A percentile compares a stretch with the other conserved stretches of the same genome.
phyloP scores from a whole-genome alignment of 1,140 invertebrate genomes.

The Meloidogyne hapla region DNA sequence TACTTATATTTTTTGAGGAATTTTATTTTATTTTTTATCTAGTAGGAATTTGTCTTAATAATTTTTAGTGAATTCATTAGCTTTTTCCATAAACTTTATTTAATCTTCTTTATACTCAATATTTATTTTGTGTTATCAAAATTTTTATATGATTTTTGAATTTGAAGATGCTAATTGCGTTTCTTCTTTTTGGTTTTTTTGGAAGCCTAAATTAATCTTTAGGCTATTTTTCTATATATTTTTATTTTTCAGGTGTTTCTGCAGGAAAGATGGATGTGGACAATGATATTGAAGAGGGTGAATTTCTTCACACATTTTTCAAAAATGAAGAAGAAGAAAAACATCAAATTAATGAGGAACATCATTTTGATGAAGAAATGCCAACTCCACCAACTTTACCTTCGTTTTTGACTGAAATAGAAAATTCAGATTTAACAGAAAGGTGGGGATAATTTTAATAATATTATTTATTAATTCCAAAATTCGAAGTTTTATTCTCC shows the following conservation, averaged over 20 bases:
- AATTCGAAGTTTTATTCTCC: too few species aligned
- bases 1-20: too few species aligned
- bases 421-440: neutral
- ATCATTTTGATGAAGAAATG: conserved; percentile 1
- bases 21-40: too few species aligned
- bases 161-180: too few species aligned
- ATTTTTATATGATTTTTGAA: too few species aligned
- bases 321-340: neutral
- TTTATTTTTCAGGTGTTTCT: neutral
- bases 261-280: neutral
- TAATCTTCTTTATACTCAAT: too few species aligned
- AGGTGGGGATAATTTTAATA: neutral
- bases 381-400: neutral
- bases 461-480: too few species aligned
- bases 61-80: too few species aligned
- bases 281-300: neutral
- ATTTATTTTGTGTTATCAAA: too few species aligned
- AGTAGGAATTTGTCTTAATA: too few species aligned
- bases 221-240: neutral
- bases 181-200: too few species aligned
- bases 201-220: neutral
- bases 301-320: neutral
- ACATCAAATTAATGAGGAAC: neutral
- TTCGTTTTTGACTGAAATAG: neutral
- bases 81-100: too few species aligned